Conservation (phyloP, 2,113 vertebrate species). For the Morone saxatilis region DNA sequence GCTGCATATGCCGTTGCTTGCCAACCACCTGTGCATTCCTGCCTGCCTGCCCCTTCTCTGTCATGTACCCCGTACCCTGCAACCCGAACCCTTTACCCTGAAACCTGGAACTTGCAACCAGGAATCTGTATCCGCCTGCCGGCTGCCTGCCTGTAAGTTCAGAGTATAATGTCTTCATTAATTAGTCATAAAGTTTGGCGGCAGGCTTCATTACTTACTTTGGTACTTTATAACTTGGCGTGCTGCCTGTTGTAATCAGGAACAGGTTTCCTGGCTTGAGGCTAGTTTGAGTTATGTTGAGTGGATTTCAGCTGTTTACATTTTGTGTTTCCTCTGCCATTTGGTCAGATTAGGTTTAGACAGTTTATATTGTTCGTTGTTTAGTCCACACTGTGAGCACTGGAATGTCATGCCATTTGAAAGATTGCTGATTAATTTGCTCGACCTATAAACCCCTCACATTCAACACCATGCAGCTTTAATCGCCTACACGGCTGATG, state of each 20-base stretch:
- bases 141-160: no score
- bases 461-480: background rate
- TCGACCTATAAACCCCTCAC: background rate
- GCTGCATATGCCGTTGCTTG: no score
- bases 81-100: no score
- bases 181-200: conserved; percentile 5
- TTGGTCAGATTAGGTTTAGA: conserved; percentile 32
- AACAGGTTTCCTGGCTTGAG: conserved; percentile 43
- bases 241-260: conserved; percentile 29
- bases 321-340: conserved; percentile 19
- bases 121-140: no score
- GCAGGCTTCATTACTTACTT: background rate
- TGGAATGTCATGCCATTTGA: conserved; percentile 7
- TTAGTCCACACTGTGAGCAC: conserved; percentile 10
- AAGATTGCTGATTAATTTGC: conserved; percentile 6
- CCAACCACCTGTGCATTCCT: no score
- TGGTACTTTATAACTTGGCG: conserved; percentile 15
- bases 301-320: conserved; percentile 52
- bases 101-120: no score
- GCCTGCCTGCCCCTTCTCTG: no score
- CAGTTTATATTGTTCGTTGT: conserved; percentile 34
- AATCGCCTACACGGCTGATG: conserved; percentile 8
- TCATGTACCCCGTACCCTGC: no score
- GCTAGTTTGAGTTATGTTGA: conserved; percentile 38
- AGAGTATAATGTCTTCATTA: no score